These are phyloP conservation scores for Drosophila helvetica DNA, from an alignment of 2,888 invertebrate species.

Conservation along the genomic window DNA sequence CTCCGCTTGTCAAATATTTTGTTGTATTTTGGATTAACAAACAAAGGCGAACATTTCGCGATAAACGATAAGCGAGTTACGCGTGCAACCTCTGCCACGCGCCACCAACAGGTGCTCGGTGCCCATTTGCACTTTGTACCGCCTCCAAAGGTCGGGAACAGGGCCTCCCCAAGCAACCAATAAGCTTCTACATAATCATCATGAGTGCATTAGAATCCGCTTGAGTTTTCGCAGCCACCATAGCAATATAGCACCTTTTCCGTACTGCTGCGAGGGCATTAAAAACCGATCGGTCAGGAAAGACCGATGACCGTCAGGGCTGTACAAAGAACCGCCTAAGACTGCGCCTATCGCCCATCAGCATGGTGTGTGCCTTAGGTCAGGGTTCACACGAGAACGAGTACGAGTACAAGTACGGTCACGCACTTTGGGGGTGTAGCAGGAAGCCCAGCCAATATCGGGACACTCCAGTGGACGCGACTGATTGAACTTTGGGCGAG, in stretches of 20 bases:
- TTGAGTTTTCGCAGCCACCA: too few species aligned
- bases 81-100: slow-evolving; percentile 25
- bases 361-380: background rate
- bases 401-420: too few species aligned
- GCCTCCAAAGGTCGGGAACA: too few species aligned
- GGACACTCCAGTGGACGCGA: background rate
- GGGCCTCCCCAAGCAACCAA: too few species aligned
- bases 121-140: slow-evolving; percentile 7
- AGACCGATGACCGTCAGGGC: background rate
- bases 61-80: slow-evolving; percentile 40
- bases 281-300: background rate
- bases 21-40: slow-evolving; percentile 70
- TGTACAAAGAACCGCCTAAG: background rate
- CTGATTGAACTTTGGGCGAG: background rate
- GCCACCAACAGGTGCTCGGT: slow-evolving; percentile 5
- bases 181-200: too few species aligned
- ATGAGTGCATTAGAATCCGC: too few species aligned
- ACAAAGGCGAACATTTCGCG: slow-evolving; percentile 48
- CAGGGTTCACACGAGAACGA: background rate
- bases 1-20: slow-evolving; percentile 64
- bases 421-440: background rate
- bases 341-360: background rate
- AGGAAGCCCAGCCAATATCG: too few species aligned
- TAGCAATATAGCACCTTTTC: too few species aligned
- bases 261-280: too few species aligned